Evolutionary conservation across 1,140 invertebrate species (phyloP).

Genomic region (Zaprionus gabonicus): DNA sequence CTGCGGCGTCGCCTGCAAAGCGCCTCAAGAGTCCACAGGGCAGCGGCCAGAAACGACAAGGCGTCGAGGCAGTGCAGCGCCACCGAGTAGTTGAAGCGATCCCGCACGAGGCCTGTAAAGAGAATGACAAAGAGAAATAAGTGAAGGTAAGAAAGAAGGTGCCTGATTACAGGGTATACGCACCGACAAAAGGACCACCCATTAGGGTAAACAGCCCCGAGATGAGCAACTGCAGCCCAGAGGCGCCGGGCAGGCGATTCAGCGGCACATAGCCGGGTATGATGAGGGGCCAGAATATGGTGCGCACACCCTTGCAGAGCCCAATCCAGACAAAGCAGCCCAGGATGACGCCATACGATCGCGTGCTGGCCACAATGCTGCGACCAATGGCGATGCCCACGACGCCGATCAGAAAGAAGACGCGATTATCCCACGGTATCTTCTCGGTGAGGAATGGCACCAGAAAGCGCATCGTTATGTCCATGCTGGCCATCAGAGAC

Average conservation of each 20-base stretch:
- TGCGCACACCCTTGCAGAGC: slow-evolving; percentile 87
- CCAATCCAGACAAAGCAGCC: slow-evolving; percentile 87
- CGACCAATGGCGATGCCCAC: slow-evolving; percentile 87
- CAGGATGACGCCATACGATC: slow-evolving; percentile 84
- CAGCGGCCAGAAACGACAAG: slow-evolving; percentile 86
- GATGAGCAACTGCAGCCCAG: slow-evolving; percentile 87
- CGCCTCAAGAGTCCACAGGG: slow-evolving; percentile 86
- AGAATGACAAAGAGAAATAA: background rate
- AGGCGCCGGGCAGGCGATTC: slow-evolving; percentile 87
- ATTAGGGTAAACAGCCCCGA: slow-evolving; percentile 86
- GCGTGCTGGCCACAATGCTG: slow-evolving; percentile 86
- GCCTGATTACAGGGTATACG: slow-evolving; percentile 46
- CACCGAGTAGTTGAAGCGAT: slow-evolving; percentile 86
- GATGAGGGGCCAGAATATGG: slow-evolving; percentile 88
- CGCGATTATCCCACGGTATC: slow-evolving; percentile 87
- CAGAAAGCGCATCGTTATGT: slow-evolving; percentile 87
- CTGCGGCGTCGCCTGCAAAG: slow-evolving; percentile 61
- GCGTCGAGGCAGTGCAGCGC: slow-evolving; percentile 88
- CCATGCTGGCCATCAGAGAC: slow-evolving; percentile 87
- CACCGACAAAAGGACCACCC: slow-evolving; percentile 87
- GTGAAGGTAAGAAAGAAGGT: background rate
- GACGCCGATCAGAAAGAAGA: slow-evolving; percentile 89
- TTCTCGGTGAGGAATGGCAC: slow-evolving; percentile 88
- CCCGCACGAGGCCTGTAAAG: slow-evolving; percentile 86
- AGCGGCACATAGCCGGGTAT: slow-evolving; percentile 88